Evolutionary conservation across 2,888 invertebrate species (phyloP), one percentile per base, ranked within the genome.

Genomic region (Synanthedon formicaeformis): DNA sequence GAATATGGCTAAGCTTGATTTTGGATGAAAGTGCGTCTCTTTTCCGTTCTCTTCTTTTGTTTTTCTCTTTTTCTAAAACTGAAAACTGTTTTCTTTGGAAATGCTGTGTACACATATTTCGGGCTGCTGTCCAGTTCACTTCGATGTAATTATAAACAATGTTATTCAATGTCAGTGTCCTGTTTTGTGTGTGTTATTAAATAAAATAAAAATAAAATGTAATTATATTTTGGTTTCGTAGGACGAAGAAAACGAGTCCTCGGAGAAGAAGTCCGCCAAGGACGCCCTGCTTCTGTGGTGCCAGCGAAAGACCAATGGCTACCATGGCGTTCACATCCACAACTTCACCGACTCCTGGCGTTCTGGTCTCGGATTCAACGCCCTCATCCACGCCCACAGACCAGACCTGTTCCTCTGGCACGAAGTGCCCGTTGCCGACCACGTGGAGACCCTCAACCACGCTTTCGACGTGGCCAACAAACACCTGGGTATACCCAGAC

Each of bases 241-340:
- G 95, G 97, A 97, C 73, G 97, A 97, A 87, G 96, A 97, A 73
- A 96, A 96, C 74, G 97, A 96, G 77, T 96, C 96, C 60, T 96
- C 97, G 34, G 98, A 99, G 86, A 98, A 98, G 89, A 97, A 96
- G 83, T 98, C 98, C 1, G 99, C 99, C 62, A 99, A 99, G 90
- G 99, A 99, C 85, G 99, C 99, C 4, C 88, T 99, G 58, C 89
- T 99, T 51, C 90, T 99, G 63, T 99, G 99, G 99, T 99, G 99
- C 75, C 99, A 99, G 87, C 91, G 98, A 53, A 99, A 98, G 88
- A 99, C 99, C 1, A 94, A 94, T 71, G 98, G 98, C 63, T 99
- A 97, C 86, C 91, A 92, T 51, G 93, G 94, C 54, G 96, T 96
- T 48, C 92, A 94, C 68, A 96, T 96, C 60, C 92, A 92, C 75